Conservation (phyloP, 2,113 vertebrate genomes). For the Hippolais icterina region DNA sequence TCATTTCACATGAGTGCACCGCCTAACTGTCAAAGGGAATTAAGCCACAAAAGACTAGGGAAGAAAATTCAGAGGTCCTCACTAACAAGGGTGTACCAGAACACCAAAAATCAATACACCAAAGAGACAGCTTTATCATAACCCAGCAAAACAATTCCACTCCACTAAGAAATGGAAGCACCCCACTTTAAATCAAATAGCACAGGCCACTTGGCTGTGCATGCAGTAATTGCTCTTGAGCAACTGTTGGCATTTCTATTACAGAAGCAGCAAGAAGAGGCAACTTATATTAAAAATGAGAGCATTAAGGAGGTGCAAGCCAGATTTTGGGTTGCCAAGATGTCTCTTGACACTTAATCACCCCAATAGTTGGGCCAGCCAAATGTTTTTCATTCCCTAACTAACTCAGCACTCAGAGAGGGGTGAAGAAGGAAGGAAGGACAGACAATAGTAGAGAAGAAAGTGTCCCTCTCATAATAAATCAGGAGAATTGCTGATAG, state of each 20-base stretch:
- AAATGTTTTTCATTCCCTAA: conserved; percentile 21
- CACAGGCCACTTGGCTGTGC: background rate
- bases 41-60: background rate
- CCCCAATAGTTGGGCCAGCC: background rate
- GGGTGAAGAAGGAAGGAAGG: background rate
- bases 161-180: background rate
- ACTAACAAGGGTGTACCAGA: background rate
- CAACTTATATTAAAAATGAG: conserved; percentile 17
- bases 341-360: conserved; percentile 8
- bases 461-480: conserved; percentile 10
- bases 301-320: background rate
- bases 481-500: conserved; percentile 12
- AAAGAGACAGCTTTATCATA: background rate
- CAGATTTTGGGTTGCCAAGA: background rate
- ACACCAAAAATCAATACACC: background rate
- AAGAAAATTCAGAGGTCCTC: background rate
- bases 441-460: background rate
- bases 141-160: background rate
- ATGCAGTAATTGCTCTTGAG: background rate
- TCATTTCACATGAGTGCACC: background rate
- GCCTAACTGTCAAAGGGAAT: background rate
- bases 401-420: conserved; percentile 10
- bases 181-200: background rate
- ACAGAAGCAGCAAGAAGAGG: background rate
- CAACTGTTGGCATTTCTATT: conserved; percentile 4